phyloP scores from a whole-genome alignment of 2,113 vertebrate genomes.

The Antechinus flavipes region DNA sequence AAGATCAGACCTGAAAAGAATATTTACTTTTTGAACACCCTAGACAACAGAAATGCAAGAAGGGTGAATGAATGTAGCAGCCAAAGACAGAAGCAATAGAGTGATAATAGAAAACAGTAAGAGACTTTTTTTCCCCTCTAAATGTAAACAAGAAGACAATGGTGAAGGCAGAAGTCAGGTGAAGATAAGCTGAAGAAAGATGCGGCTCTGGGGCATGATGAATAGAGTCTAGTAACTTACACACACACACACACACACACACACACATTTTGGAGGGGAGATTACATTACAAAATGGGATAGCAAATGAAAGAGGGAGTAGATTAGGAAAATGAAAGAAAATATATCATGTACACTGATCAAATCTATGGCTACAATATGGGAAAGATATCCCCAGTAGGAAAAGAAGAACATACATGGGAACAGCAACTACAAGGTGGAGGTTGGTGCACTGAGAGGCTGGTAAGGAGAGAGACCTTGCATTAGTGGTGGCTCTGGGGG shows the following conservation, averaged over 20 bases:
- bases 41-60: not conserved
- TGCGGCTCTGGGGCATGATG: not conserved
- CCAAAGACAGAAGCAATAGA: not conserved
- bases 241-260: too few species aligned
- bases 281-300: not conserved
- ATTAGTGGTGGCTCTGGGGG: not conserved
- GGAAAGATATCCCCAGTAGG: not conserved
- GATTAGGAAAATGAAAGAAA: not conserved
- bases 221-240: not conserved
- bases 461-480: not conserved
- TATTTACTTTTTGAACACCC: not conserved
- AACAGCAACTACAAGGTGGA: not conserved
- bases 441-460: not conserved
- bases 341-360: not conserved
- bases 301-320: not conserved
- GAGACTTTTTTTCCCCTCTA: too few species aligned
- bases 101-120: not conserved
- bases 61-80: not conserved
- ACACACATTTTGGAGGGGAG: not conserved
- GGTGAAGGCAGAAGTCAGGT: not conserved
- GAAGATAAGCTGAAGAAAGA: not conserved
- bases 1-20: not conserved
- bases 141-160: not conserved
- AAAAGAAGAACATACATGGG: not conserved
- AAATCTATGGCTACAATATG: not conserved